Base-by-base conservation (phyloP, 2,113 vertebrate species). In the Otolemur garnettii region DNA sequence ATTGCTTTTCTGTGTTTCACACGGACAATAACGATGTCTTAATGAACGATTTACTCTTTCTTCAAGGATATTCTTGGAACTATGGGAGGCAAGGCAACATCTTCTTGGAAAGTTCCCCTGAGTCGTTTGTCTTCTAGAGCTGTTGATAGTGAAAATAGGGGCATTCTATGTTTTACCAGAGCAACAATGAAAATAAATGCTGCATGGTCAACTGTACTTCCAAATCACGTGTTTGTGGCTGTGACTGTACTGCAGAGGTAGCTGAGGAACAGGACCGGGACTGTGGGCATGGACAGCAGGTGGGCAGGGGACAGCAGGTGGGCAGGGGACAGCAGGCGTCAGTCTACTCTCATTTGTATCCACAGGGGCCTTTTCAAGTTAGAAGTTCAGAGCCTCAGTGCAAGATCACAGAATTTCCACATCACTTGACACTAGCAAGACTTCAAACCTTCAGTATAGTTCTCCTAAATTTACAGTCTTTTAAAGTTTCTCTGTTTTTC, bases 21-120 rank as follows among this genome's bases (percentile, higher is more conserved):
- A 30, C 1, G 12, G 75, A 75, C 19, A 87, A 68, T 38, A 94
- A 86, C 3, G 84, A 24, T 42, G 62, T 77, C 62, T 96, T 93
- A 89, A 92, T 69, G 17, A 81, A 80, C 68, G 28, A 85, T 77
- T 87, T 96, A 69, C 18, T 90, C 60, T 90, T 64, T 92, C 81
- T 91, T 94, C 33, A 83, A 75, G 74, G 42, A 38, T 94, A 85
- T 64, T 96, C 96, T 88, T 93, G 69, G 91, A 94, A 93, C 59
- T 77, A 74, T 93, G 55, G 60, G 60, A 91, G 55, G 21, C 10
- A 77, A 77, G 62, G 79, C 18, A 68, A 78, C 30, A 95, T 69
- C n/a, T 68, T 81, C 18, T 91, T 94, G 35, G 62, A 75, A 81
- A 74, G 69, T 79, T 92, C 81, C 81, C 50, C 53, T 50, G 14